These are phyloP conservation scores for Trinorchestia longiramus DNA, from an alignment of 1,140 invertebrate genomes.

Conservation along the genomic window DNA sequence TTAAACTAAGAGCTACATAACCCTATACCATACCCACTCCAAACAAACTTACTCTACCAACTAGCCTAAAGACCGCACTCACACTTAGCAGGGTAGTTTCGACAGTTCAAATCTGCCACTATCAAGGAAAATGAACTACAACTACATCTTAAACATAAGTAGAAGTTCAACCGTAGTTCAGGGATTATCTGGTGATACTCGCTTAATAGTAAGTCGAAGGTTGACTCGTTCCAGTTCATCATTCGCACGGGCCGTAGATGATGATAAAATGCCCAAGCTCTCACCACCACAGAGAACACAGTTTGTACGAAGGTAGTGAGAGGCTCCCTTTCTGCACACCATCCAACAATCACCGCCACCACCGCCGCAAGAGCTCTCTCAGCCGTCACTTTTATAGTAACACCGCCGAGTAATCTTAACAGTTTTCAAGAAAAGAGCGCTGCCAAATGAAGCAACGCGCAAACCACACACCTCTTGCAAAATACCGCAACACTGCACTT, in stretches of 20 bases:
- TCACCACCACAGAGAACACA: constrained; percentile 49
- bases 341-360: constrained; percentile 22
- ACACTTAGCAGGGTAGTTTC: constrained; percentile 36
- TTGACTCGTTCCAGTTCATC: constrained; percentile 42
- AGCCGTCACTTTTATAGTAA: constrained; percentile 27
- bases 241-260: neutral
- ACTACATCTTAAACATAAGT: constrained; percentile 40
- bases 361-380: constrained; percentile 18
- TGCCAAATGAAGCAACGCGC: constrained; percentile 57
- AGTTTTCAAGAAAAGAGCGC: constrained; percentile 57
- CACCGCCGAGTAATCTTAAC: constrained; percentile 47
- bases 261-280: constrained; percentile 45
- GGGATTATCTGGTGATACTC: constrained; percentile 48
- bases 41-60: constrained; percentile 51
- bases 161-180: constrained; percentile 49
- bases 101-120: constrained; percentile 39
- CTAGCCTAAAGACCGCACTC: constrained; percentile 52
- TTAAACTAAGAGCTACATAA: constrained; percentile 39
- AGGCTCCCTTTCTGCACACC: constrained; percentile 13
- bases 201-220: constrained; percentile 14
- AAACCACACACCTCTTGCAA: constrained; percentile 65
- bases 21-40: constrained; percentile 52
- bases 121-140: constrained; percentile 49
- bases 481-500: constrained; percentile 62
- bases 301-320: constrained; percentile 54